Conservation (phyloP, 2,888 invertebrate species). For the Orthosia gracilis region DNA sequence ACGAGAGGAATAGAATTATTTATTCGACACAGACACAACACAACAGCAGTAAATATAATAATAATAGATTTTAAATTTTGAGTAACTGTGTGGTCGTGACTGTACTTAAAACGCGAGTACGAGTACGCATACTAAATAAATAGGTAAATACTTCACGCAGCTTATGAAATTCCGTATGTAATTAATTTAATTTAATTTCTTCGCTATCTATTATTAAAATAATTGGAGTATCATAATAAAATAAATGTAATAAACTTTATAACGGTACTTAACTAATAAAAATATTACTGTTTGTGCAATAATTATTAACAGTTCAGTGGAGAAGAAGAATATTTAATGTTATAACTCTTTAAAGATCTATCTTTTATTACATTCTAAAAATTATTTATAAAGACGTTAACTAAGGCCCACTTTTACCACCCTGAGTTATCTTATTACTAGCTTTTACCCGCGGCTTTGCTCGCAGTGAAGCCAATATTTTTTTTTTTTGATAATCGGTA, state of each 20-base stretch:
- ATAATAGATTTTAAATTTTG: background rate
- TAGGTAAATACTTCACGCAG: constrained; percentile 25
- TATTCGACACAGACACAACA: too few species aligned
- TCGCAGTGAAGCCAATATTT: too few species aligned
- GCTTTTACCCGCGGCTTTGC: too few species aligned
- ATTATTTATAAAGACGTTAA: too few species aligned
- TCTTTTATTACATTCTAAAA: background rate
- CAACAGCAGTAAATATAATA: too few species aligned
- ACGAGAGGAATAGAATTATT: too few species aligned
- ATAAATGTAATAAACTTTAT: background rate
- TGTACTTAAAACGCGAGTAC: constrained; percentile 22
- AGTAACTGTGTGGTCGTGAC: background rate
- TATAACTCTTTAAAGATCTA: background rate
- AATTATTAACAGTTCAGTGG: background rate
- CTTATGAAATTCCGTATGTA: constrained; percentile 34
- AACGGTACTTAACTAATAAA: background rate
- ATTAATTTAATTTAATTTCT: constrained; percentile 31
- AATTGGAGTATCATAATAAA: constrained; percentile 21
- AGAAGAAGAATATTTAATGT: background rate
- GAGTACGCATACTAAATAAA: constrained; percentile 37
- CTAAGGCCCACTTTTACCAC: too few species aligned
- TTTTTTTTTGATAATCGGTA: too few species aligned
- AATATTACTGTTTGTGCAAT: constrained; percentile 6
- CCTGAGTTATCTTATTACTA: too few species aligned
- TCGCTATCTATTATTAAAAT: constrained; percentile 36